Percentiles rank a stretch among this genome's conserved stretches.
phyloP scores from a whole-genome alignment of 1,140 invertebrate species.

The Dryas iulia region DNA sequence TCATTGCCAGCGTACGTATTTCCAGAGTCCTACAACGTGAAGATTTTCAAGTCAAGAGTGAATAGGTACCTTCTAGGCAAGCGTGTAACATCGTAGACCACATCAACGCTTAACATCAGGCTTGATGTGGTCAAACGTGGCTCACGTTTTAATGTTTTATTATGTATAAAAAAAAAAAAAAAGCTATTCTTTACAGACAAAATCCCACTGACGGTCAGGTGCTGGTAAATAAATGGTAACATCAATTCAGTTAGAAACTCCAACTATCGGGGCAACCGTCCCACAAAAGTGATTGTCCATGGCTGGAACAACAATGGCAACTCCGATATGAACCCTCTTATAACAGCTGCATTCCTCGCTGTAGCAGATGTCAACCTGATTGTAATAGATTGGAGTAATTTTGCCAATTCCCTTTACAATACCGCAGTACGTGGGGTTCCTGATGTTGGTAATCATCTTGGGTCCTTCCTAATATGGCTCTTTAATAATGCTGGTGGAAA shows the following conservation, averaged over 20 bases:
- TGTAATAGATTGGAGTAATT: slow-evolving; percentile 77
- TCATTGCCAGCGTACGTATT: too few species aligned
- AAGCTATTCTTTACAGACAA: slow-evolving; percentile 37
- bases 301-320: slow-evolving; percentile 56
- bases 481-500: slow-evolving; percentile 46
- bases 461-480: slow-evolving; percentile 79
- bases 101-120: too few species aligned
- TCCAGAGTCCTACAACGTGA: too few species aligned
- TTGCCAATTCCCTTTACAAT: slow-evolving; percentile 67
- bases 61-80: too few species aligned
- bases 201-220: slow-evolving; percentile 47
- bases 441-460: slow-evolving; percentile 77
- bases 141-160: too few species aligned
- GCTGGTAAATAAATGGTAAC: slow-evolving; percentile 44
- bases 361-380: slow-evolving; percentile 79
- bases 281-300: slow-evolving; percentile 49
- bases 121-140: too few species aligned
- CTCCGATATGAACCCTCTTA: slow-evolving; percentile 37
- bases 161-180: too few species aligned
- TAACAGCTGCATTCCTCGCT: slow-evolving; percentile 62
- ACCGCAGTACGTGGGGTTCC: slow-evolving; percentile 78
- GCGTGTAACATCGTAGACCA: too few species aligned
- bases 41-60: too few species aligned
- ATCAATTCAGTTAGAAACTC: slow-evolving; percentile 44
- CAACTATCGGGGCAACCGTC: slow-evolving; percentile 38